Evolutionary conservation across 2,113 vertebrate species (phyloP).

Genomic region (Mustelus asterias): DNA sequence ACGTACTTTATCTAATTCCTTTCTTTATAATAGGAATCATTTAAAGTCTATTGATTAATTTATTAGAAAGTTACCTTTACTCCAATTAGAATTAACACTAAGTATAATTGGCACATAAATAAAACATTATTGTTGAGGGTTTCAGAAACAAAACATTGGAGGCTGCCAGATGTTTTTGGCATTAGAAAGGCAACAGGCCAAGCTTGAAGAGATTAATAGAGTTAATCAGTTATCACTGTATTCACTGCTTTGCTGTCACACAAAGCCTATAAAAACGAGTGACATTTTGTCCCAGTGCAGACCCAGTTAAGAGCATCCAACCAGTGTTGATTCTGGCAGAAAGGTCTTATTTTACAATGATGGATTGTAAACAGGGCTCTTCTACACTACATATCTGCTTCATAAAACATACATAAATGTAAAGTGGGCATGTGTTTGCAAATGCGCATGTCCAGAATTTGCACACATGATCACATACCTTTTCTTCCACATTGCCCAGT

Average conservation of each 20-base stretch:
- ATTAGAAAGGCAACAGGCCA: not conserved
- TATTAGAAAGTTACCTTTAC: not conserved
- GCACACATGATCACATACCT: not conserved
- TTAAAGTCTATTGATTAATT: not conserved
- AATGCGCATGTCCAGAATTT: not conserved
- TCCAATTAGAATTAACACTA: not conserved
- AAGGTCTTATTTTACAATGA: not conserved
- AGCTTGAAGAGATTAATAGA: not conserved
- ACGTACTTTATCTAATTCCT: not conserved
- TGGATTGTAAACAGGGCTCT: not conserved
- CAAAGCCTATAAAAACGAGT: not conserved
- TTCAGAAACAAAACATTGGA: not conserved
- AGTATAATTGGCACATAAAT: not conserved
- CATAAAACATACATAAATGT: not conserved
- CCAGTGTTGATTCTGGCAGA: not conserved
- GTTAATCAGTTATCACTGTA: not conserved
- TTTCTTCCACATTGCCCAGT: not conserved
- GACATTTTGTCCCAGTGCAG: not conserved
- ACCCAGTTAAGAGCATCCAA: not conserved
- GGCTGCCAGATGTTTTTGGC: not conserved
- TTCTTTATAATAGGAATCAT: not conserved
- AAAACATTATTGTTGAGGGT: not conserved
- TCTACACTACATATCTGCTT: not conserved
- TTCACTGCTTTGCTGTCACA: not conserved
- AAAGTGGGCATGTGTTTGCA: not conserved